Evolutionary conservation across 2,888 invertebrate species (phyloP).

Genomic region (Zygothrica quintamaculata): DNA sequence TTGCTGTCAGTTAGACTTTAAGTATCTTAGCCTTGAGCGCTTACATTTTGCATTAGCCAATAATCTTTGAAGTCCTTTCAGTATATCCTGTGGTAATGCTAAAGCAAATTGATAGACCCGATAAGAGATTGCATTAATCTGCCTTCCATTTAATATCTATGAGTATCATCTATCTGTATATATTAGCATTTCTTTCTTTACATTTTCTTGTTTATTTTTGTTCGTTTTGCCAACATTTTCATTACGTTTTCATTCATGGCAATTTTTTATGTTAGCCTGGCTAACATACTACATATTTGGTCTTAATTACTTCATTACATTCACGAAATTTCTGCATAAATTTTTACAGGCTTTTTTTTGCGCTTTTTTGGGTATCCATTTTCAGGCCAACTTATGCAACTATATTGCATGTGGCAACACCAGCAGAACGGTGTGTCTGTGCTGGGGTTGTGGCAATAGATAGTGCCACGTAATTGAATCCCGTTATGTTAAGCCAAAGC

Average conservation of each 20-base stretch:
- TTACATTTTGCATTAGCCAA: conserved; percentile 20
- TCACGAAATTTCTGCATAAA: conserved; percentile 51
- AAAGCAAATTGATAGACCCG: conserved; percentile 33
- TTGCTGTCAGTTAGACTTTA: conserved; percentile 11
- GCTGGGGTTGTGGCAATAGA: not conserved
- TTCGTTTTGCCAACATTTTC: conserved; percentile 2
- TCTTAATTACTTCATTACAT: conserved; percentile 66
- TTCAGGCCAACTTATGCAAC: conserved; percentile 53
- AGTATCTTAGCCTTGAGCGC: conserved; percentile 43
- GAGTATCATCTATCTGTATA: no score
- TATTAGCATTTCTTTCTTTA: not conserved
- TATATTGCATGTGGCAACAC: conserved; percentile 35
- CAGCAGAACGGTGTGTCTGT: no score
- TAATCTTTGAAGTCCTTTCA: conserved; percentile 2
- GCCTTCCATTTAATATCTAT: not conserved
- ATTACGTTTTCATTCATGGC: no score
- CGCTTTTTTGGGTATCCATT: conserved; percentile 21
- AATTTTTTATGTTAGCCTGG: conserved; percentile 28
- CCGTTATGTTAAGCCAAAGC: conserved; percentile 30
- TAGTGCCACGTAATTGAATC: conserved; percentile 51
- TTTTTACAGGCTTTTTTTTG: no score
- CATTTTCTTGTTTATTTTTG: not conserved
- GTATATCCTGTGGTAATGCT: conserved; percentile 26
- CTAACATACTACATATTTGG: conserved; percentile 50
- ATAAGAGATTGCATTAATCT: conserved; percentile 5